Evolutionary conservation across 1,140 invertebrate genomes (phyloP).

Genomic region (Neoseiulus cucumeris): DNA sequence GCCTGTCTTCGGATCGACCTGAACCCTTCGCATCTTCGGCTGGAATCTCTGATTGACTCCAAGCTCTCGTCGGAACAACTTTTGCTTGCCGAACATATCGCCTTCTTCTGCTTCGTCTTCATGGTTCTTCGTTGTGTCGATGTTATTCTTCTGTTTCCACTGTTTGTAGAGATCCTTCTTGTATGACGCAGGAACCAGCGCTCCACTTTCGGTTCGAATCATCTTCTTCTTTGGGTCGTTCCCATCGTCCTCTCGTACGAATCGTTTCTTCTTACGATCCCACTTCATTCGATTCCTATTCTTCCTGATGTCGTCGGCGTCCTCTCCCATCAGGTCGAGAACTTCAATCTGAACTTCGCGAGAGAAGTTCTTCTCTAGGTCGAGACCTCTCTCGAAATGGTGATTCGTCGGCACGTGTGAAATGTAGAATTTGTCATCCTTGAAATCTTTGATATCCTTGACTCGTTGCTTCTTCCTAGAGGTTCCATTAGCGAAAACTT

Average conservation of each 20-base stretch:
- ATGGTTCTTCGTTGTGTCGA: conserved; percentile 35
- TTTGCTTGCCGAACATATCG: conserved; percentile 14
- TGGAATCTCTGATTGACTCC: conserved; percentile 28
- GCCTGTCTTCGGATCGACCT: conserved; percentile 17
- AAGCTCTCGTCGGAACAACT: conserved; percentile 33
- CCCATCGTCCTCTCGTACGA: conserved; percentile 43
- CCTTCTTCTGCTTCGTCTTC: conserved; percentile 33
- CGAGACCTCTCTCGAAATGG: conserved; percentile 63
- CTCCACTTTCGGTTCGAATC: conserved; percentile 83
- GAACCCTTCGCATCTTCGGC: conserved; percentile 25
- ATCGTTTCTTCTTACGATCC: conserved; percentile 82
- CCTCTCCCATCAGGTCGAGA: conserved; percentile 59
- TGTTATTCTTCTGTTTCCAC: conserved; percentile 65
- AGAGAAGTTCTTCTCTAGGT: conserved; percentile 49
- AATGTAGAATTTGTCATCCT: conserved; percentile 60
- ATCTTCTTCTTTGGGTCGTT: conserved; percentile 45
- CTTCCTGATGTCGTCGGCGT: conserved; percentile 39
- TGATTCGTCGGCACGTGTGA: conserved; percentile 62
- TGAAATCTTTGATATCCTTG: conserved; percentile 25
- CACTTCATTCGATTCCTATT: conserved; percentile 29
- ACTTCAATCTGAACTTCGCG: conserved; percentile 46
- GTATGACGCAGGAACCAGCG: conserved; percentile 76
- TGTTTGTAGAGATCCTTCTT: conserved; percentile 68
- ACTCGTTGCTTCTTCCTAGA: conserved; percentile 25
- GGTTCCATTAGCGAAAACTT: conserved; percentile 21